These are phyloP conservation scores for Aplidium turbinatum DNA, from an alignment of 23 tunicate species.

Conservation along the genomic window DNA sequence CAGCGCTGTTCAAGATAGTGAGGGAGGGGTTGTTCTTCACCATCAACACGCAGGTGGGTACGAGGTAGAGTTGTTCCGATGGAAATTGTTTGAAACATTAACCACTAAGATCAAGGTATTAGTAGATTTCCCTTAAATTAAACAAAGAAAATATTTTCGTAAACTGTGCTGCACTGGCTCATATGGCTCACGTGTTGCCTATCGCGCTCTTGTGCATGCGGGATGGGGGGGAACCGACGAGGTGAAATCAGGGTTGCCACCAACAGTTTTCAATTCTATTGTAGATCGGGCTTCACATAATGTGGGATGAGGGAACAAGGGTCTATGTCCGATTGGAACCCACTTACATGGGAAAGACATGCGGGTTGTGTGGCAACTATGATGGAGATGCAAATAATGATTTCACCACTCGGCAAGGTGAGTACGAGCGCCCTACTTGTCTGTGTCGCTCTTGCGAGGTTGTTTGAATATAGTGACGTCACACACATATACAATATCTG, in stretches of 20 bases:
- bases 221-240: too few relatives aligned
- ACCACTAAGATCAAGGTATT: too few relatives aligned
- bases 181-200: too few relatives aligned
- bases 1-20: constrained; percentile 37
- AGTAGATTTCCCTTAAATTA: too few relatives aligned
- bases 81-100: too few relatives aligned
- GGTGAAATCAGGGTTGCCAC: background rate
- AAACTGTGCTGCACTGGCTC: too few relatives aligned
- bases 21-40: constrained; percentile 44
- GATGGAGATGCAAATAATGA: constrained; percentile 70
- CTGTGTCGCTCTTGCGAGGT: background rate
- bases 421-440: background rate
- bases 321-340: constrained; percentile 68
- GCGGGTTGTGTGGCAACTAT: constrained; percentile 84
- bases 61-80: too few relatives aligned
- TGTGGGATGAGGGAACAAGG: constrained; percentile 81
- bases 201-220: background rate
- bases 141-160: too few relatives aligned
- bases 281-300: constrained; percentile 71
- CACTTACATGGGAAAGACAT: constrained; percentile 28
- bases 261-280: too few relatives aligned
- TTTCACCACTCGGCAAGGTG: constrained; percentile 74
- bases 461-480: background rate
- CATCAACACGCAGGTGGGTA: constrained; percentile 49
- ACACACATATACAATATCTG: too few relatives aligned